These are phyloP conservation scores for Thunnus thynnus DNA, from an alignment of 2,113 vertebrate species.

Conservation along the genomic window DNA sequence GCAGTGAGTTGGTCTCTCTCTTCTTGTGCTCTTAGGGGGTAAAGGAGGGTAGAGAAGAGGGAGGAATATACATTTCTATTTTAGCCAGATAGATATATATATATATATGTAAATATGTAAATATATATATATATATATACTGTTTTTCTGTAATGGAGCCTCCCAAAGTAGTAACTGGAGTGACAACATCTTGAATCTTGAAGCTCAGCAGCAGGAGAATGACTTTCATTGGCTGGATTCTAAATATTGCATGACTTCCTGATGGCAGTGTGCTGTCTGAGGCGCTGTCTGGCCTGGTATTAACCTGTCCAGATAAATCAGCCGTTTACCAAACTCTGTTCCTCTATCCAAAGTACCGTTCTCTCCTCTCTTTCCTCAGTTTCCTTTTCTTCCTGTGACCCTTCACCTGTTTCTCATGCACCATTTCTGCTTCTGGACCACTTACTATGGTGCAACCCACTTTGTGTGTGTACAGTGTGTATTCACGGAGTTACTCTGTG, in stretches of 20 bases:
- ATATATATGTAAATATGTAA: too few relatives aligned
- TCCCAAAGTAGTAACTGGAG: too few relatives aligned
- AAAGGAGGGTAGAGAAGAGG: conserved; percentile 5
- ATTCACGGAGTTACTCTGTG: conserved; percentile 61
- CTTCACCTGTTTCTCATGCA: conserved; percentile 53
- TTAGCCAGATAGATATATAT: conserved; percentile 55
- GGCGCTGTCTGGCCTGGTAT: conserved; percentile 81
- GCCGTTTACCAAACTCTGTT: conserved; percentile 70
- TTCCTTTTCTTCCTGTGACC: conserved; percentile 25
- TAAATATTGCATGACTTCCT: conserved; percentile 89
- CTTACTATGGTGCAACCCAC: conserved; percentile 30
- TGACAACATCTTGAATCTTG: too few relatives aligned
- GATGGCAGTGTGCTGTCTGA: conserved; percentile 83
- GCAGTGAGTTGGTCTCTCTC: conserved; percentile 16
- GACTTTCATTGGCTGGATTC: conserved; percentile 81
- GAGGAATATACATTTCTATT: conserved; percentile 79
- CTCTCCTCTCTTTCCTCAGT: conserved; percentile 34
- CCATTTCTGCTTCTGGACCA: conserved; percentile 42
- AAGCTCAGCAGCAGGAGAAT: conserved; percentile 68
- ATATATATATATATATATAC: too few relatives aligned
- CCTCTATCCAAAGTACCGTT: conserved; percentile 43
- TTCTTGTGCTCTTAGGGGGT: conserved; percentile 28
- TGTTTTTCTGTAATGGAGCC: too few relatives aligned
- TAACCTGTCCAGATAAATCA: conserved; percentile 90
- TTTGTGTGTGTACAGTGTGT: conserved; percentile 52